phyloP scores from a whole-genome alignment of 2,888 invertebrate species.

The Gortyna flavago region DNA sequence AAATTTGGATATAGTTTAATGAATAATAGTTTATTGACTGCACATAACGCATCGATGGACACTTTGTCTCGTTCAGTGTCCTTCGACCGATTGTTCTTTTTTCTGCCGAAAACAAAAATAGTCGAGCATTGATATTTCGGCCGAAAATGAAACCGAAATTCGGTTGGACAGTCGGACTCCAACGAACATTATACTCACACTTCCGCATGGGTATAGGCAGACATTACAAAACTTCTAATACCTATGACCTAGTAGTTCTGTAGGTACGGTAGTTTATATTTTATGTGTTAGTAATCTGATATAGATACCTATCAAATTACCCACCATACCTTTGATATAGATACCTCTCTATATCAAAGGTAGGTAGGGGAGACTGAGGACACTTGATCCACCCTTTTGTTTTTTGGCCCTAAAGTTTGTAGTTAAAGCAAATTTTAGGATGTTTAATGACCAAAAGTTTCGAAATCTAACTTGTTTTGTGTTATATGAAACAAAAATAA shows the following conservation, averaged over 20 bases:
- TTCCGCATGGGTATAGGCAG: background rate
- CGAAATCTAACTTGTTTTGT: too few relatives aligned
- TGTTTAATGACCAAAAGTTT: too few relatives aligned
- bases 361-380: too few relatives aligned
- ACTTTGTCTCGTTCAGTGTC: background rate
- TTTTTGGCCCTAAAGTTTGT: too few relatives aligned
- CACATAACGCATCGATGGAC: background rate
- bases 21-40: too few relatives aligned
- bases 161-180: background rate
- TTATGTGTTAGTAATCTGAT: constrained; percentile 1
- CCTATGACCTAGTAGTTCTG: background rate
- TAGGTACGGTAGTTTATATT: too few relatives aligned
- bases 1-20: too few relatives aligned
- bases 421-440: too few relatives aligned
- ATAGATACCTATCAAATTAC: background rate
- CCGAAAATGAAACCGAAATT: background rate
- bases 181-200: background rate
- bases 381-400: too few relatives aligned
- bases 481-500: too few relatives aligned
- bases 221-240: background rate
- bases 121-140: too few relatives aligned
- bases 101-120: background rate
- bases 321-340: background rate
- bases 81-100: background rate
- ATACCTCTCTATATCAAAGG: background rate